Conservation (phyloP, 2,113 vertebrate species). For the Labeo catla region DNA sequence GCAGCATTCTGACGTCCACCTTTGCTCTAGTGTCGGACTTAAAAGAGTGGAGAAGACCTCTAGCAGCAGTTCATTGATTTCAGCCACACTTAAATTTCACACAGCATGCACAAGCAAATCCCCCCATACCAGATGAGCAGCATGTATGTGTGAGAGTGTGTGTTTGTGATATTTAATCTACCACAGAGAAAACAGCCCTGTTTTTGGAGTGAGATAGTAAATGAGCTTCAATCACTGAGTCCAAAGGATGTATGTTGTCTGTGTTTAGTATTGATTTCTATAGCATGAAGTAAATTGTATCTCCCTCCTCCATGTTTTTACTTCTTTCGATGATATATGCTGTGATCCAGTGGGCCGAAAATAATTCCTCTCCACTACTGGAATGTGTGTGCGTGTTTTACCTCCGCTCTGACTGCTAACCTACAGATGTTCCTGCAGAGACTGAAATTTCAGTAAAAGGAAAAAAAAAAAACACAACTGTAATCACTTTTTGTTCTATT, state of each 20-base stretch:
- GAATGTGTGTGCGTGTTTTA: background rate
- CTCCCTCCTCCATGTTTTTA: background rate
- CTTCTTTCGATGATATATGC: background rate
- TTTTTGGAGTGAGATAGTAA: background rate
- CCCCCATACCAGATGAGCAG: slow-evolving; percentile 8
- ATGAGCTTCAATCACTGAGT: background rate
- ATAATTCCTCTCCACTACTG: background rate
- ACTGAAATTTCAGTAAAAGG: background rate
- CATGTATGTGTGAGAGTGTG: background rate
- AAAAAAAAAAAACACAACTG: background rate
- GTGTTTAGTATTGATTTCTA: slow-evolving; percentile 23
- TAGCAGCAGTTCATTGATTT: slow-evolving; percentile 12
- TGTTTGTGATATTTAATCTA: slow-evolving; percentile 11
- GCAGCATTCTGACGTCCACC: background rate
- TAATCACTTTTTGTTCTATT: background rate
- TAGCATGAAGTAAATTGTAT: slow-evolving; percentile 1
- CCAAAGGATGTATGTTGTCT: background rate
- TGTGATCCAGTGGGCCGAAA: background rate
- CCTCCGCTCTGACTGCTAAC: background rate
- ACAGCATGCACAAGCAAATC: slow-evolving; percentile 12
- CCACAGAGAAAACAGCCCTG: background rate
- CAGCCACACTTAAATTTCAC: slow-evolving; percentile 34
- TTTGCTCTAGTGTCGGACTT: background rate
- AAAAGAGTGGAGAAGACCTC: background rate
- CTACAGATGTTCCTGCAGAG: background rate